Evolutionary conservation across 2,888 invertebrate species (phyloP), one percentile per base, ranked within the genome.

Genomic region (Scaptomyza tumidula): DNA sequence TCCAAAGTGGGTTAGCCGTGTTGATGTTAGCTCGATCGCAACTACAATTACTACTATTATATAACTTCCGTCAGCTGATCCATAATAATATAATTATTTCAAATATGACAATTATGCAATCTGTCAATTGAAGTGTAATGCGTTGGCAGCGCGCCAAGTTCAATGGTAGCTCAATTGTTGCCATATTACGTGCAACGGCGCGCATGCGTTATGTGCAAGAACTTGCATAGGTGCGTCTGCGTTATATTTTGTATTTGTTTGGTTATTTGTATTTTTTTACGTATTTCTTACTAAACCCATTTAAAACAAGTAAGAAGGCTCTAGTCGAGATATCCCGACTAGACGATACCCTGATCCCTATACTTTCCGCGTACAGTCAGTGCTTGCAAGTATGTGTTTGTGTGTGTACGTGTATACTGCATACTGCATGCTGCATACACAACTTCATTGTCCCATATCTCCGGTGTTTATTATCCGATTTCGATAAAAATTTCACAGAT

Each of bases 71-170:
- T 48, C 65, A 71, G 62, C 29, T 68, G 63, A 60, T 50, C 65
- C 77, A 86, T 86, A 67, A 86, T 80, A 11, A 33, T 13, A 41
- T 13, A 41, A 41, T 41, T 81, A 58, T 55, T 65, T 64, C 41
- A 55, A 71, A 76, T 72, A 85, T 80, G 73, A 76, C 82, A 73
- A 80, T 85, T 87, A 78, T 72, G 78, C 72, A 85, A 85, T 70
- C 48, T 67, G 67, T 70, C 75, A 75, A 65, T 59, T 67, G 54
- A 46, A 55, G 44, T 62, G 43, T 54, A 50, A 44, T 49, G 46
- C 35, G 29, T 44, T 54, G 84, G 87, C 84, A 52, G 29, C 13
- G 45, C 53, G 86, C 84, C 84, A 85, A 85, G 85, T 85, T 85
- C 86, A 87, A 67, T 72, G 67, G 52, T 67, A 59, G 49, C 65